phyloP scores from a whole-genome alignment of 2,888 invertebrate genomes.

The Portevinia maculata region DNA sequence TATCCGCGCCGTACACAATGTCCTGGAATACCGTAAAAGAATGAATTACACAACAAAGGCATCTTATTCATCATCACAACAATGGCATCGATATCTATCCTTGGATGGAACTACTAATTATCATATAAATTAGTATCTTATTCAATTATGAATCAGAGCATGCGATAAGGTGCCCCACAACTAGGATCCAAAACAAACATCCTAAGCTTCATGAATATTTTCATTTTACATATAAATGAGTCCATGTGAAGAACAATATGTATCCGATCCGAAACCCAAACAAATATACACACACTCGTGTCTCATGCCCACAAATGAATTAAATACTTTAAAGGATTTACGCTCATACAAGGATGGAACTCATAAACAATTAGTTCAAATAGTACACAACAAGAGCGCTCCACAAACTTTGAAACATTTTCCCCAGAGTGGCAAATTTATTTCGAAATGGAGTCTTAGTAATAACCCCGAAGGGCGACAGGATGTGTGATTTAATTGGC shows the following conservation, averaged over 20 bases:
- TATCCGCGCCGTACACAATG: not conserved
- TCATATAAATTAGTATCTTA: slow-evolving; percentile 55
- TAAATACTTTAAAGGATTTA: too few species aligned
- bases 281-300: not conserved
- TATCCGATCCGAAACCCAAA: not conserved
- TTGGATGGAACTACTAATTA: slow-evolving; percentile 35
- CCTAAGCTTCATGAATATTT: slow-evolving; percentile 16
- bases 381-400: not conserved
- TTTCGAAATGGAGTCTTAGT: slow-evolving; percentile 7
- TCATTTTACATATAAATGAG: not conserved
- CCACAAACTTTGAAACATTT: slow-evolving; percentile 6
- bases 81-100: slow-evolving; percentile 41
- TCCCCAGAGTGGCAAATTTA: not conserved
- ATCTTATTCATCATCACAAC: slow-evolving; percentile 44
- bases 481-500: slow-evolving; percentile 1
- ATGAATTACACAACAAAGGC: not conserved
- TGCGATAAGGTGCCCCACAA: not conserved
- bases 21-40: not conserved
- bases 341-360: not conserved
- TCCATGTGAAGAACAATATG: not conserved
- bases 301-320: not conserved
- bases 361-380: slow-evolving; percentile 25
- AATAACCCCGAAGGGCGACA: not conserved
- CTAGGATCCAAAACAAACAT: not conserved
- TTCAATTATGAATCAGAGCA: slow-evolving; percentile 35